Conservation (phyloP, 2,113 vertebrate species). For the Salvator merianae region DNA sequence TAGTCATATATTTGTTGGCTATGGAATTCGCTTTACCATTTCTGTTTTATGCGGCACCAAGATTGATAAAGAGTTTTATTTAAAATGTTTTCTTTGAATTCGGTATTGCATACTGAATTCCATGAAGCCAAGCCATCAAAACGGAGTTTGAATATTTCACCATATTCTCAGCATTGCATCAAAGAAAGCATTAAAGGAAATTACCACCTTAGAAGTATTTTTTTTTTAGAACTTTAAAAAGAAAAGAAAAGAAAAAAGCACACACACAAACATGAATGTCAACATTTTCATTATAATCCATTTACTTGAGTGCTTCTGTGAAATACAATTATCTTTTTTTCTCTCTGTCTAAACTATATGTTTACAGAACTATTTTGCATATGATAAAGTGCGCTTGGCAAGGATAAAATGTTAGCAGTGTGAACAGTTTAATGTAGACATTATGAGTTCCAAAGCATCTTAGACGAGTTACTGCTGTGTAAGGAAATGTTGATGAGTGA, state of each 20-base stretch:
- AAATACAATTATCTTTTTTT: constrained; percentile 53
- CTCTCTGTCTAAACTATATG: constrained; percentile 38
- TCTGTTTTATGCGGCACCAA: neutral
- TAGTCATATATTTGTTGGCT: neutral
- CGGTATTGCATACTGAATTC: constrained; percentile 23
- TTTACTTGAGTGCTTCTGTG: constrained; percentile 56
- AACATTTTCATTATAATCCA: constrained; percentile 55
- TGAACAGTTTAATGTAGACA: constrained; percentile 32
- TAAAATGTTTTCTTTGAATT: constrained; percentile 44
- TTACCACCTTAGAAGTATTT: constrained; percentile 35
- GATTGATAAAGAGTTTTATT: constrained; percentile 29
- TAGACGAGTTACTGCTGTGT: neutral
- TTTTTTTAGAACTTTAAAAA: too few relatives aligned
- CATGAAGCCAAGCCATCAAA: constrained; percentile 34
- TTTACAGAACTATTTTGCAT: constrained; percentile 39
- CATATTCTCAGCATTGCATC: constrained; percentile 33
- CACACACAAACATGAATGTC: constrained; percentile 34
- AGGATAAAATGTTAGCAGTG: neutral
- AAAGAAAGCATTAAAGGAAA: constrained; percentile 53
- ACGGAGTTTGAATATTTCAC: neutral
- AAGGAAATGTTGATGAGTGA: constrained; percentile 13
- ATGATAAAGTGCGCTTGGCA: neutral
- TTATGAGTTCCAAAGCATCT: neutral
- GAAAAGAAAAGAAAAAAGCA: too few relatives aligned
- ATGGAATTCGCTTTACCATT: neutral